phyloP scores from a whole-genome alignment of 2,113 vertebrate species.

The Osmerus mordax region DNA sequence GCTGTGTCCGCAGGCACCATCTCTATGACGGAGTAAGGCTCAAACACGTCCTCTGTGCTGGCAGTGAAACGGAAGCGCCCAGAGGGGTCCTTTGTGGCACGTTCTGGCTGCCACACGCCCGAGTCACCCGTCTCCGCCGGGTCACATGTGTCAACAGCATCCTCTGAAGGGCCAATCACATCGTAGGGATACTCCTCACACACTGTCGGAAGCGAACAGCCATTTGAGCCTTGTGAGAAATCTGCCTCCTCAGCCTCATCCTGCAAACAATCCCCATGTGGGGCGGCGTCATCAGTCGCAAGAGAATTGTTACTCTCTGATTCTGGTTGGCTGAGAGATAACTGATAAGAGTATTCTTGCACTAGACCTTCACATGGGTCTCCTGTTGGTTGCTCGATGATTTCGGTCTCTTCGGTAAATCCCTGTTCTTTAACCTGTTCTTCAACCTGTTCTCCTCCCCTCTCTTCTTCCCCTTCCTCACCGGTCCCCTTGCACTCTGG shows the following conservation, averaged over 20 bases:
- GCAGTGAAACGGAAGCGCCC: conserved; percentile 70
- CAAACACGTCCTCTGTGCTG: conserved; percentile 69
- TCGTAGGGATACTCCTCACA: conserved; percentile 75
- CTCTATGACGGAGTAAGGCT: conserved; percentile 73
- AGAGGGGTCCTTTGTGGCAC: conserved; percentile 69
- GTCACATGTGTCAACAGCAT: conserved; percentile 64
- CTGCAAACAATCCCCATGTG: conserved; percentile 33
- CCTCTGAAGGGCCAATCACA: conserved; percentile 68
- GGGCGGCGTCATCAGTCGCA: conserved; percentile 31
- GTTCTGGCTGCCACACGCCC: conserved; percentile 69
- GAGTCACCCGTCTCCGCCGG: conserved; percentile 55
- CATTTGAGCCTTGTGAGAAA: conserved; percentile 51
- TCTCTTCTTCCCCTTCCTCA: conserved; percentile 36
- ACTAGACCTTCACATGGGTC: conserved; percentile 39
- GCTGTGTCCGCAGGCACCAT: conserved; percentile 53
- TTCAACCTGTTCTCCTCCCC: conserved; percentile 33
- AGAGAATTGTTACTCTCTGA: conserved; percentile 24
- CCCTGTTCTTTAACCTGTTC: conserved; percentile 27
- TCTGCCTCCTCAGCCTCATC: conserved; percentile 39
- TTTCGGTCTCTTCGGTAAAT: conserved; percentile 40
- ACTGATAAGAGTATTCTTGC: conserved; percentile 38
- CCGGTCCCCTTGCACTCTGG: conserved; percentile 36
- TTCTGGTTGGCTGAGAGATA: conserved; percentile 25
- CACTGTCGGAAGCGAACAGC: conserved; percentile 63
- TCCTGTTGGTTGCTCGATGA: conserved; percentile 15